Base-by-base conservation (phyloP, 2,797 vertebrate species). In the Euthynnus affinis region DNA sequence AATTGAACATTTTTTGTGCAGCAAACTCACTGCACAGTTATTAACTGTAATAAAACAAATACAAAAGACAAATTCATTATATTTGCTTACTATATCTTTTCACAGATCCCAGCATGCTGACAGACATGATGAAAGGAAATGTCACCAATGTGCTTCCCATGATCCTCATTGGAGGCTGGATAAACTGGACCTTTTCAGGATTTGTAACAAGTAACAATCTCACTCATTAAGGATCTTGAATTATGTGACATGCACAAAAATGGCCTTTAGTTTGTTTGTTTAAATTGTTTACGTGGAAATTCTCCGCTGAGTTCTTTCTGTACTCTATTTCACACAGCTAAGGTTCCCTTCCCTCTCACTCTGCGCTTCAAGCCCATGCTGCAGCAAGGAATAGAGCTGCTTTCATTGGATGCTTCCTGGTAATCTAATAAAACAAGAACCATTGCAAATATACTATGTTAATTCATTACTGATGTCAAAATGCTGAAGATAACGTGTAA, bases 71-170 rank as follows among this genome's bases (percentile, higher is more conserved):
- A 1, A 46, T 9, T 48, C 5, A 56, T 42, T 27, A 5, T 3
- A 23, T 57, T 56, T 22, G 3, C 5, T 27, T 6, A 0, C 20
- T 51, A 2, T 52, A 13, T 81, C 67, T 56, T 73, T 64, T 71
- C 89, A 25, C 91, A 99, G 98, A 99, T 92, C 98, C 98, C 69
- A 99, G 98, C 82, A 99, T 99, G 98, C 89, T 99, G 90, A 99
- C 98, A 8, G 98, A 99, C 87, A 99, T 99, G 98, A 99, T 99
- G 98, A 99, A 99, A 89, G 98, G 98, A 81, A 99, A 99, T 18
- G 97, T 99, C 72, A 99, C 98, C 52, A 99, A 99, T 1, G 98
- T 99, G 44, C 96, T 99, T 86, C 98, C 98, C 34, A 99, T 99
- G 98, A 99, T 99, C 88, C 96, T 99, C 64, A 99, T 99, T 0